These are phyloP conservation scores for Empis livida DNA, from an alignment of 2,888 invertebrate genomes.

Conservation along the genomic window DNA sequence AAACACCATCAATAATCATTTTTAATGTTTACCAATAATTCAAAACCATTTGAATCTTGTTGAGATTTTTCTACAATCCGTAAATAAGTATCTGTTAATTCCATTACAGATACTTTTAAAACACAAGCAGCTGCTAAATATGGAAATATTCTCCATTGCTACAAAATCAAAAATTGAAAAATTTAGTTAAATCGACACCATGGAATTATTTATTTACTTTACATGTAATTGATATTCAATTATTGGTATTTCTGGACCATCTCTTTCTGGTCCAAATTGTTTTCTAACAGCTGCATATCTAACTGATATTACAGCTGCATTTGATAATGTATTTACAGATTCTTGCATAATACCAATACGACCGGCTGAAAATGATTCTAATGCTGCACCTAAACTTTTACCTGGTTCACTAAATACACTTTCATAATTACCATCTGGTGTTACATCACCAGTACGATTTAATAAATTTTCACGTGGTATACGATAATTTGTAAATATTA, in stretches of 20 bases:
- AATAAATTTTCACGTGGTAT: conserved; percentile 75
- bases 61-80: conserved; percentile 53
- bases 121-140: conserved; percentile 52
- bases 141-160: conserved; percentile 64
- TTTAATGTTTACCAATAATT: conserved; percentile 23
- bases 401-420: conserved; percentile 83
- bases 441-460: conserved; percentile 81
- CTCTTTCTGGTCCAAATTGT: conserved; percentile 59
- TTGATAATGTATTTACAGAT: conserved; percentile 40
- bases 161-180: conserved; percentile 7
- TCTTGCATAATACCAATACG: conserved; percentile 55
- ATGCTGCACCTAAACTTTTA: conserved; percentile 68
- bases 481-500: conserved; percentile 75
- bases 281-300: conserved; percentile 64
- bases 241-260: conserved; percentile 53
- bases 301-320: conserved; percentile 58
- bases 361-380: conserved; percentile 79
- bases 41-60: conserved; percentile 33
- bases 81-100: conserved; percentile 51
- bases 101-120: conserved; percentile 48
- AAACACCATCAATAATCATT: no score
- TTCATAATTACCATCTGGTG: conserved; percentile 73
- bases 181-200: neutral
- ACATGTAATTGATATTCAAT: conserved; percentile 71
- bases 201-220: conserved; percentile 20